phyloP scores from a whole-genome alignment of 2,113 vertebrate species.

The Notechis scutatus region DNA sequence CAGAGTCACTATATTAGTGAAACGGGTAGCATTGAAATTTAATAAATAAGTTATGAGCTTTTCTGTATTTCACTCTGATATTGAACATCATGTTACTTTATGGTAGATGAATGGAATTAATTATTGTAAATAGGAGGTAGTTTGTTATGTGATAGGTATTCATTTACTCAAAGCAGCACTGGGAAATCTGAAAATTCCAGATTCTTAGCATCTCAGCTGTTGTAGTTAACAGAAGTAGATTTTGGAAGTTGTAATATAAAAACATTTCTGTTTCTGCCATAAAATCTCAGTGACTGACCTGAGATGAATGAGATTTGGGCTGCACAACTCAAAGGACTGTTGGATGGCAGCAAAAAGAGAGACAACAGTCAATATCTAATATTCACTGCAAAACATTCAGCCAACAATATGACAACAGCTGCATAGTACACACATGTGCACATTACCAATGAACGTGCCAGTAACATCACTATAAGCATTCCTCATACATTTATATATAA shows the following conservation, averaged over 20 bases:
- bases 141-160: not conserved
- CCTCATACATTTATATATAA: not conserved
- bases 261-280: not conserved
- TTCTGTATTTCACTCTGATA: not conserved
- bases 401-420: not conserved
- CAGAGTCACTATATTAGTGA: not conserved
- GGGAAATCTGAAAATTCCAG: not conserved
- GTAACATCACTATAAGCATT: not conserved
- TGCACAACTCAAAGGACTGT: not conserved
- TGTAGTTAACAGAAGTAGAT: not conserved
- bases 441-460: not conserved
- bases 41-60: not conserved
- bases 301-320: not conserved
- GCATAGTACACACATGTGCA: not conserved
- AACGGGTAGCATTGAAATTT: not conserved
- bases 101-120: not conserved
- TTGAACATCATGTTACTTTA: not conserved
- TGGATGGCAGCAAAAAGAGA: not conserved
- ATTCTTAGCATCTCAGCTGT: not conserved
- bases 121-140: not conserved
- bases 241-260: not conserved
- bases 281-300: not conserved
- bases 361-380: not conserved
- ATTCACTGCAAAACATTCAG: not conserved
- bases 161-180: not conserved